phyloP scores from a whole-genome alignment of 2,888 invertebrate genomes.

The Polietes domitor region DNA sequence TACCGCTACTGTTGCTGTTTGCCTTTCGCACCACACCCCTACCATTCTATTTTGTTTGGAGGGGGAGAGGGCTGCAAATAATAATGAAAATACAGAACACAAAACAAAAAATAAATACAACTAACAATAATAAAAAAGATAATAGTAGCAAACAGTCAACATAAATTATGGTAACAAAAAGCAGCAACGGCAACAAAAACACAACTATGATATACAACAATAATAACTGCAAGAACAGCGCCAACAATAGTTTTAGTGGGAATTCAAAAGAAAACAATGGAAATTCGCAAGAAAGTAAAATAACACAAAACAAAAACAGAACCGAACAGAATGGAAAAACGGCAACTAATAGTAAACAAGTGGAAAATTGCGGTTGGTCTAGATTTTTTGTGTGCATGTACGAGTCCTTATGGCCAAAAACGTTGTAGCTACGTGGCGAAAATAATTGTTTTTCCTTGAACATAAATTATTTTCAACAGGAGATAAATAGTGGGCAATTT shows the following conservation, averaged over 20 bases:
- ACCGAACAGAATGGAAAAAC: conserved; percentile 14
- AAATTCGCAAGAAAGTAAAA: conserved; percentile 48
- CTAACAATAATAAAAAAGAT: conserved; percentile 50
- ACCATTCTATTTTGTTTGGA: conserved; percentile 8
- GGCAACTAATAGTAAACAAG: conserved; percentile 54
- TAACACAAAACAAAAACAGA: conserved; percentile 34
- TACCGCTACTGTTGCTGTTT: conserved; percentile 33
- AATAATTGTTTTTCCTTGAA: conserved; percentile 27
- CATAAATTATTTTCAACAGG: conserved; percentile 28
- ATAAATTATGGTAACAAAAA: conserved; percentile 67
- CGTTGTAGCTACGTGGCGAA: not conserved
- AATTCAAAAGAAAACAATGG: conserved; percentile 49
- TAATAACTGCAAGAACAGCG: conserved; percentile 51
- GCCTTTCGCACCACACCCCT: not conserved
- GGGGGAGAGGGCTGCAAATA: not conserved
- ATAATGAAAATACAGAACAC: conserved; percentile 43
- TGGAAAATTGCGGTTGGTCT: conserved; percentile 58
- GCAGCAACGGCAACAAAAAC: conserved; percentile 60
- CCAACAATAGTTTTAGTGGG: conserved; percentile 58
- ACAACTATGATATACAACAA: conserved; percentile 38
- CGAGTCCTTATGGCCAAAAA: conserved; percentile 3
- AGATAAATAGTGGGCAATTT: conserved; percentile 18
- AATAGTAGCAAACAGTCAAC: conserved; percentile 66
- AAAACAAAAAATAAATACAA: conserved; percentile 45
- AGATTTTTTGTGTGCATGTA: conserved; percentile 53